Evolutionary conservation across 1,140 invertebrate species (phyloP), one percentile per base, ranked within the genome.

Genomic region (Eciton burchellii): DNA sequence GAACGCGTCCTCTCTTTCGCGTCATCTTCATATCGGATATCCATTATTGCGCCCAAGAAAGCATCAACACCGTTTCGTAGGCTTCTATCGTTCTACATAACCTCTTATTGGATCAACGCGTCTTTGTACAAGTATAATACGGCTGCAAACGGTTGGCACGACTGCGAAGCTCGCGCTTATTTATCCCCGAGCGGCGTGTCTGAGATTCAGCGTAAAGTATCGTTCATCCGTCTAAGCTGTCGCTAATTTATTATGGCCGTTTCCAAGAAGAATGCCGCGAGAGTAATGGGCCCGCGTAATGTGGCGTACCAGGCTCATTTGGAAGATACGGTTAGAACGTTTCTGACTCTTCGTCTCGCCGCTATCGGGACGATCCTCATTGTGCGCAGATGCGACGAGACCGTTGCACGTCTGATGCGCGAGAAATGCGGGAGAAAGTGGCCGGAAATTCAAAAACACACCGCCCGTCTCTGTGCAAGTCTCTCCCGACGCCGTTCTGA

Each of bases 301-400:
- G 52, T 16, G 74, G 35, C 56, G 74, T 43, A 29, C 21, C 49
- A 79, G 63, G 19, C 74, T 79, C 74, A 79, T 79, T 79, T 70
- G 45, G 52, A 70, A 79, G 74, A 79, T 79, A 79, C 49, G 63
- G 49, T 45, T 57, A 70, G 63, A 70, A 24, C 49, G 74, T 56
- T 70, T 24, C 74, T 66, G 56, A 35, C 68, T 35, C 63, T 57
- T 68, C 74, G 49, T 77, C 62, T 77, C 62, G 74, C 52, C 63
- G 63, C 35, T 79, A 79, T 79, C 74, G 56, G 63, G 29, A 79
- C 74, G 70, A 70, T 79, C 63, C 49, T 79, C 70, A 79, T 68
- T 79, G 52, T 70, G 74, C 74, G 74, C 74, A 79, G 74, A 35
- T 79, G 74, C 74, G 56, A 79, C 29, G 45, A 79, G 74, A 70